Conservation (phyloP, 2,888 invertebrate genomes). For the Gibbula magus region DNA sequence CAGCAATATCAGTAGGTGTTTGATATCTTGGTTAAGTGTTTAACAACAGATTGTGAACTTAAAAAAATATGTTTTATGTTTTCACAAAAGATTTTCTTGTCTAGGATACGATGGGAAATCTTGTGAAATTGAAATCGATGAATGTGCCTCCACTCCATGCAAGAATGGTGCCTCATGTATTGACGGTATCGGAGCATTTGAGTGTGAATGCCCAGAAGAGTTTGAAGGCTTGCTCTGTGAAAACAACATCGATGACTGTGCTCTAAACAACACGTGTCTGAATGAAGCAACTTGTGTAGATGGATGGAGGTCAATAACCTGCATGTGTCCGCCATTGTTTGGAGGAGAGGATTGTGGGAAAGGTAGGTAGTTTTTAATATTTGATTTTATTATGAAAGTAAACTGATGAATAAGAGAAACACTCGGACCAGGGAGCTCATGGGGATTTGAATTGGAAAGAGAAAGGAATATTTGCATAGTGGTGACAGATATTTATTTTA, state of each 20-base stretch:
- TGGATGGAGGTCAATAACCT: slow-evolving; percentile 40
- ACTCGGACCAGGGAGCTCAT: too few relatives aligned
- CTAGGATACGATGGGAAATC: slow-evolving; percentile 48
- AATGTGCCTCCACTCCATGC: slow-evolving; percentile 51
- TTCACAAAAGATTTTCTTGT: background rate
- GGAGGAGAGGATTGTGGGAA: slow-evolving; percentile 65
- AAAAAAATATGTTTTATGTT: too few relatives aligned
- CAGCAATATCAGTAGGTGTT: background rate
- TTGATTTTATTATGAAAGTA: too few relatives aligned
- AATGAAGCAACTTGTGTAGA: slow-evolving; percentile 63
- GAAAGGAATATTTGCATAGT: too few relatives aligned
- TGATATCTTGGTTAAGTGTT: background rate
- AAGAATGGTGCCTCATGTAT: slow-evolving; percentile 55
- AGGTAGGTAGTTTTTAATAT: slow-evolving; percentile 54
- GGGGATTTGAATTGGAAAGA: too few relatives aligned
- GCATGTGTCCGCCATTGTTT: slow-evolving; percentile 57
- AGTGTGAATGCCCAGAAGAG: slow-evolving; percentile 55
- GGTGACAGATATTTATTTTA: too few relatives aligned
- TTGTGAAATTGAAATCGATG: slow-evolving; percentile 44
- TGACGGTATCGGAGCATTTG: slow-evolving; percentile 37
- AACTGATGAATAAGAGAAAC: too few relatives aligned
- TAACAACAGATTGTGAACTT: background rate
- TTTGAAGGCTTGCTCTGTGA: slow-evolving; percentile 58
- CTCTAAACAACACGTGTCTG: slow-evolving; percentile 49
- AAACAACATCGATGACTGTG: slow-evolving; percentile 41